Evolutionary conservation across 2,797 vertebrate species (phyloP).

Genomic region (Coilia nasus): DNA sequence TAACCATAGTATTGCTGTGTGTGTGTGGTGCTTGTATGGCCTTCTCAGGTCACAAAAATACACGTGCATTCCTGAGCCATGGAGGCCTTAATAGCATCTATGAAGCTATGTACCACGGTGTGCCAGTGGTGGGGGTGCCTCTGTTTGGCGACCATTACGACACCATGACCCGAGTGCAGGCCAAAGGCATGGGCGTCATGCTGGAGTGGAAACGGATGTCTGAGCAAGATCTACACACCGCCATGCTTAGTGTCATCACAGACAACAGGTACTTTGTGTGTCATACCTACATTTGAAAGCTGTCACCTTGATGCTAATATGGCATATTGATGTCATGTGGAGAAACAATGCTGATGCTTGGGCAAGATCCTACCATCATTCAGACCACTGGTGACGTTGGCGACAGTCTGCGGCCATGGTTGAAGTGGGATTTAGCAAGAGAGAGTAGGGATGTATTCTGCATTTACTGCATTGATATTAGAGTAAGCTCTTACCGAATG

Average conservation of each 20-base stretch:
- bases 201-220: slow-evolving; percentile 93
- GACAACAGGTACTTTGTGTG: slow-evolving; percentile 80
- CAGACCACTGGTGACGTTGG: too few species aligned
- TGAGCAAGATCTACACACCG: slow-evolving; percentile 82
- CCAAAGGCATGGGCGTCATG: slow-evolving; percentile 97
- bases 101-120: slow-evolving; percentile 98
- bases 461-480: too few species aligned
- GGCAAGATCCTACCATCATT: too few species aligned
- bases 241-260: slow-evolving; percentile 86
- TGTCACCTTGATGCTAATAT: too few species aligned
- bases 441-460: too few species aligned
- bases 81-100: slow-evolving; percentile 98
- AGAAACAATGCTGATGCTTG: too few species aligned
- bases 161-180: slow-evolving; percentile 95
- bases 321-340: too few species aligned
- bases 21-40: slow-evolving; percentile 33
- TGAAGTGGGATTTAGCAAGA: too few species aligned
- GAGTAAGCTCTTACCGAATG: too few species aligned
- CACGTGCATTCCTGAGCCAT: slow-evolving; percentile 92
- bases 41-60: slow-evolving; percentile 85
- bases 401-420: too few species aligned
- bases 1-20: too few species aligned
- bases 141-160: slow-evolving; percentile 98
- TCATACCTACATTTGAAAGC: too few species aligned
- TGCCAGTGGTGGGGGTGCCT: slow-evolving; percentile 95